Percentiles rank a stretch among this genome's conserved stretches.
Evolutionary conservation across 2,113 vertebrate species (phyloP).

Genomic region (Carollia perspicillata): DNA sequence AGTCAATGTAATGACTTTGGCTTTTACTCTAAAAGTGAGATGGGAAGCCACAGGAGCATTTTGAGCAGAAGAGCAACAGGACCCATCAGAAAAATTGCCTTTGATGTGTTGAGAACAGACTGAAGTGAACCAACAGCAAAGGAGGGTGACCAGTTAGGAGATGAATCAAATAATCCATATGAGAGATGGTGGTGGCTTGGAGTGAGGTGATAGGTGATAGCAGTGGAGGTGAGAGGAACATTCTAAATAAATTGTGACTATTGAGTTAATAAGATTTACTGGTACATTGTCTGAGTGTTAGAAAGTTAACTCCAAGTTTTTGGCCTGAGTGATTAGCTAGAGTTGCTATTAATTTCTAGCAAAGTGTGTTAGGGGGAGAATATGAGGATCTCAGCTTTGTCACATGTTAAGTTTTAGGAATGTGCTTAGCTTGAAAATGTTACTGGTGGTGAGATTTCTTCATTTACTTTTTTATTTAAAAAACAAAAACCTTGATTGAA

Average conservation of each 20-base stretch:
- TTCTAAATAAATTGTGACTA: not conserved
- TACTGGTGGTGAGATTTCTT: not conserved
- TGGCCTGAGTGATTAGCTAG: not conserved
- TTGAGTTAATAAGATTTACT: not conserved
- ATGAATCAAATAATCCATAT: rapidly evolving
- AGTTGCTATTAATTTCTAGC: not conserved
- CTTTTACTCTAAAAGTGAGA: not conserved
- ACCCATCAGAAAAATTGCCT: not conserved
- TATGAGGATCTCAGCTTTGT: not conserved
- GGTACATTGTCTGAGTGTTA: not conserved
- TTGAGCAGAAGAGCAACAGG: not conserved
- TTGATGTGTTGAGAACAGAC: not conserved
- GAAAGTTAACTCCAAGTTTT: not conserved
- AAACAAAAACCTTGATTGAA: not conserved
- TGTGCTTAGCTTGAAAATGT: not conserved
- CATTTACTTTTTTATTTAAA: not conserved
- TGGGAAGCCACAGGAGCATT: not conserved
- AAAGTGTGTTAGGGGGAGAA: not conserved
- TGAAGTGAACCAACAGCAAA: not conserved
- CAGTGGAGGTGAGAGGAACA: too few relatives aligned
- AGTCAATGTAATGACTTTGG: not conserved
- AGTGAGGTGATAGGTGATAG: not conserved
- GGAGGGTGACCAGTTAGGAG: not conserved
- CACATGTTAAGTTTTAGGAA: not conserved
- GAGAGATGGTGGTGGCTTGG: not conserved